Percentiles rank a stretch among this genome's conserved stretches.
Evolutionary conservation across 2,113 vertebrate species (phyloP).

Genomic region (Erythrolamprus reginae): DNA sequence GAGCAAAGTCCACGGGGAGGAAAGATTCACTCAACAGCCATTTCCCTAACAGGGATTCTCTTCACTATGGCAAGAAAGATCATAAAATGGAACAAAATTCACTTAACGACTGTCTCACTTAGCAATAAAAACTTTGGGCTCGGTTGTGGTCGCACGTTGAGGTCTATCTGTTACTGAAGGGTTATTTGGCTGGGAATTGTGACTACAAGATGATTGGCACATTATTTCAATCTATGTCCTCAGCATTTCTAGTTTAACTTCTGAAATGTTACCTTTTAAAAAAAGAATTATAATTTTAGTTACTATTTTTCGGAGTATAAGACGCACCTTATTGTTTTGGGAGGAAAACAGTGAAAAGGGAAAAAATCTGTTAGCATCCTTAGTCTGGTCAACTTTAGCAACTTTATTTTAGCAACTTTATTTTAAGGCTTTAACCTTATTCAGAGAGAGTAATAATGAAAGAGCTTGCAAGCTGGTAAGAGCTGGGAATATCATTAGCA

Average conservation of each 20-base stretch:
- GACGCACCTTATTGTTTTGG: too few relatives aligned
- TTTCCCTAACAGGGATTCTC: too few relatives aligned
- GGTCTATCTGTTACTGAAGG: not conserved
- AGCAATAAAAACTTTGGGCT: not conserved
- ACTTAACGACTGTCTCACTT: not conserved
- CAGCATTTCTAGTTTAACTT: not conserved
- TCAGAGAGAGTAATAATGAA: too few relatives aligned
- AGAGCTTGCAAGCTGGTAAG: too few relatives aligned
- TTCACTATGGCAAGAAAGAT: not conserved
- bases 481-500: too few relatives aligned
- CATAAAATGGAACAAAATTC: not conserved
- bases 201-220: not conserved
- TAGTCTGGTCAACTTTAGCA: too few relatives aligned
- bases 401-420: too few relatives aligned
- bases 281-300: not conserved
- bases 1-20: not conserved
- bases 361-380: too few relatives aligned
- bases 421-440: too few relatives aligned
- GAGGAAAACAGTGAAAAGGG: too few relatives aligned
- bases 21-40: not conserved
- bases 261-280: not conserved
- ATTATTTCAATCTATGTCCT: not conserved
- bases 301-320: too few relatives aligned
- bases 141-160: not conserved
- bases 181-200: not conserved